Evolutionary conservation across 2,888 invertebrate genomes (phyloP), one percentile per base, ranked within the genome.

Genomic region (Nezara viridula): DNA sequence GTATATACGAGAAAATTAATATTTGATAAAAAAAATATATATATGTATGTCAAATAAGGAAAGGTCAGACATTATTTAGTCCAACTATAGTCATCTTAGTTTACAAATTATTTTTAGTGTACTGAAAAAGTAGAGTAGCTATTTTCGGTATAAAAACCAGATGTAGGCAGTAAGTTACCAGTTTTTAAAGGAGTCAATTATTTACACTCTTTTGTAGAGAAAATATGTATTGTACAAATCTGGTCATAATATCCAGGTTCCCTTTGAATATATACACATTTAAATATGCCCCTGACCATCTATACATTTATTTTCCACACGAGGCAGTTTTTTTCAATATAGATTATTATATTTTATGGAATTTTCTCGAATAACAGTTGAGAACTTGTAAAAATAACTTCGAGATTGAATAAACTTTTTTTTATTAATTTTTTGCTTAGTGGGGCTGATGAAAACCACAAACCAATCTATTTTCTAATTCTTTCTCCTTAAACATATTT

Each of bases 111-210:
- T 86, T 86, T 73, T 86, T 86, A 86, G 86, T 86, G 52, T 50
- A 49, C 49, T 86, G 50, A 52, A 47, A 85, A 21, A n/a, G 86
- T 86, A 86, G 86, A 52, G 32, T 86, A 86, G 86, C 21, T 86
- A 50, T 86, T 86, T 73, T 81, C 81, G 40, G 44, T 81, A 81
- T 81, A 73, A 73, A 44, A 81, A 81, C 86, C 52, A 86, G 32
- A 27, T 16, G 52, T 86, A 86, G 86, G 50, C 19, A 49, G 37
- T 73, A 88, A 88, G 88, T 88, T 88, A 88, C 88, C 88, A 88
- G 12, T 66, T 50, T 73, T 40, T 37, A 88, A 88, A 88, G 60
- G 88, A 88, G 88, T 88, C 88, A 88, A 88, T 88, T 88, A 88
- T 73, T 73, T 27, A 44, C 16, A 27, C 73, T 88, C 66, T 73